Evolutionary conservation across 2,113 vertebrate species (phyloP).

Genomic region (Podocnemis expansa): DNA sequence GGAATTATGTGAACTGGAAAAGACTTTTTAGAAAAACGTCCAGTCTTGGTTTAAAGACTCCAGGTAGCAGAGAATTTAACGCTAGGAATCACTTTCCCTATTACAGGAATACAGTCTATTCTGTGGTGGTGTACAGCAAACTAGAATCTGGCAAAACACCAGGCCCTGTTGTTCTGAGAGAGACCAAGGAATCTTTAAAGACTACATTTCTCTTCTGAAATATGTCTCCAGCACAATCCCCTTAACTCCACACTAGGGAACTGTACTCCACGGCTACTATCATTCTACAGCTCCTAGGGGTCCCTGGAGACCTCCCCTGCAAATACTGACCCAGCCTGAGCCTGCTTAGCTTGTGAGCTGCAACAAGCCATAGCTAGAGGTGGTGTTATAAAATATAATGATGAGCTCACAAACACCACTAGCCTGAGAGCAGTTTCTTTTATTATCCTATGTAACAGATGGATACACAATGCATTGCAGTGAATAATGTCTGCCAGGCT

Average conservation of each 20-base stretch:
- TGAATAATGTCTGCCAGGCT: background rate
- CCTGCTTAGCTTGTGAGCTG: background rate
- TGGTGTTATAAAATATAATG: slow-evolving; percentile 6
- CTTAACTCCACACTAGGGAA: background rate
- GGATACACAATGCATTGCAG: background rate
- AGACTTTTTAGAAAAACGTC: background rate
- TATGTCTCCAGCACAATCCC: background rate
- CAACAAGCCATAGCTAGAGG: background rate
- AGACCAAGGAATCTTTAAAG: background rate
- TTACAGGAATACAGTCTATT: too few species aligned
- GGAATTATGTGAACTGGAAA: background rate
- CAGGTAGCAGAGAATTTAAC: background rate
- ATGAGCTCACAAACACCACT: background rate
- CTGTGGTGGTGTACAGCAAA: too few species aligned
- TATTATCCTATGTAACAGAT: background rate
- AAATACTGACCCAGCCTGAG: background rate
- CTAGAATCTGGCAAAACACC: background rate
- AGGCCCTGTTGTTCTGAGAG: background rate
- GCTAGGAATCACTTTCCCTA: background rate
- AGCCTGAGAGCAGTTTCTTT: background rate
- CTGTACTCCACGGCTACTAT: background rate
- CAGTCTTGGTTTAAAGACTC: background rate
- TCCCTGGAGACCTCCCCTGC: background rate
- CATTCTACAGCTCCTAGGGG: background rate
- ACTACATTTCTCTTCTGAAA: background rate